Evolutionary conservation across 2,113 vertebrate genomes (phyloP).

Genomic region (Myrmecobius fasciatus): DNA sequence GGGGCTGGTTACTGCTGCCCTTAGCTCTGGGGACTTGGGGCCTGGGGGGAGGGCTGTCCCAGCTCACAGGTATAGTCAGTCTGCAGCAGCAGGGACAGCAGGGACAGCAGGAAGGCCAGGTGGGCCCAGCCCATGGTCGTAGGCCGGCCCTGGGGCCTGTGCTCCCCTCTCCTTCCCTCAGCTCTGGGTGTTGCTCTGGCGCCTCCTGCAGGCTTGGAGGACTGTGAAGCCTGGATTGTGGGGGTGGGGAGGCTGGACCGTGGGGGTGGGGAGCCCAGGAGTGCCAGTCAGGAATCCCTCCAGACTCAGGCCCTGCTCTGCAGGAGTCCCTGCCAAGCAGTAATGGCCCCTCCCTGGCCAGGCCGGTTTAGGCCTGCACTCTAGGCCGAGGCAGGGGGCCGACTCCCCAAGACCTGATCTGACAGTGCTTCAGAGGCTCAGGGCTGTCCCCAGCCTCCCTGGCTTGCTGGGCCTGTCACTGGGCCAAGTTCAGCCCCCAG

Average conservation of each 20-base stretch:
- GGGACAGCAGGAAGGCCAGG: background rate
- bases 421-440: no score
- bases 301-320: no score
- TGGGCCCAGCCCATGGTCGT: no score
- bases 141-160: no score
- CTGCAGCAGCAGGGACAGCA: background rate
- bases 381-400: accelerated
- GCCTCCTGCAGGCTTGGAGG: background rate
- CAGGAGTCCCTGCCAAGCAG: background rate
- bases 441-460: no score
- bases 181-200: background rate
- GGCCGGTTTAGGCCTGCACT: background rate
- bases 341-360: no score
- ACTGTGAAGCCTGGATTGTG: accelerated
- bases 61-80: background rate
- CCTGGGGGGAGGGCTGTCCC: no score
- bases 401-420: no score
- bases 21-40: background rate
- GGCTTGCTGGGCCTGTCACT: no score
- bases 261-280: background rate
- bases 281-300: background rate
- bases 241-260: background rate
- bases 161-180: background rate
- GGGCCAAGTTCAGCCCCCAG: no score
- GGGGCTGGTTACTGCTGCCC: no score